Evolutionary conservation across 2,888 invertebrate species (phyloP).

Genomic region (Operophtera brumata): DNA sequence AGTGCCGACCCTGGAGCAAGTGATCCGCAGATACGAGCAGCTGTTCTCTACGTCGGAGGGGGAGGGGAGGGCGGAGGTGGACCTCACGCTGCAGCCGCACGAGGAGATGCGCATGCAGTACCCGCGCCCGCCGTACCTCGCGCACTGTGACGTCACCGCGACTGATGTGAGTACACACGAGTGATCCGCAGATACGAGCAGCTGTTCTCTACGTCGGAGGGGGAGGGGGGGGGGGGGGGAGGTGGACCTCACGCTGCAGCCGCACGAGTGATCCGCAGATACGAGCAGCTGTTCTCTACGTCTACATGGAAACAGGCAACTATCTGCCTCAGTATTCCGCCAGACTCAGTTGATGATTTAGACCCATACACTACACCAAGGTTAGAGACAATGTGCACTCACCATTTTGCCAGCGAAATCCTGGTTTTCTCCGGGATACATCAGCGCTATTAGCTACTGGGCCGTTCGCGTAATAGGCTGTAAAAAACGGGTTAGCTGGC

Average conservation of each 20-base stretch:
- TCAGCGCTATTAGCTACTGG: too few species aligned
- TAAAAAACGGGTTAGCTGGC: too few species aligned
- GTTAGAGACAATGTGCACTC: too few species aligned
- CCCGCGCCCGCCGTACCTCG: slow-evolving; percentile 59
- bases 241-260: slow-evolving; percentile 43
- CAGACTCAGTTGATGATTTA: too few species aligned
- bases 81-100: slow-evolving; percentile 44
- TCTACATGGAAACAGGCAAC: too few species aligned
- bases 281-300: slow-evolving; percentile 83
- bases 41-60: slow-evolving; percentile 69
- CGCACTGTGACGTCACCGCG: slow-evolving; percentile 37
- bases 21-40: slow-evolving; percentile 85
- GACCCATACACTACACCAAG: too few species aligned
- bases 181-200: slow-evolving; percentile 86
- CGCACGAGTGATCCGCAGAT: slow-evolving; percentile 83
- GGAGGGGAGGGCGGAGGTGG: slow-evolving; percentile 23
- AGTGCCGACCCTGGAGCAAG: slow-evolving; percentile 86
- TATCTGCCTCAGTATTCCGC: too few species aligned
- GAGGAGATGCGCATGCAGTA: slow-evolving; percentile 56
- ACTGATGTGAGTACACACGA: slow-evolving; percentile 58
- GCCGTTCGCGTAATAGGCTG: too few species aligned
- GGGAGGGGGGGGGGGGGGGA: too few species aligned
- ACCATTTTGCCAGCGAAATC: too few species aligned
- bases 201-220: slow-evolving; percentile 69
- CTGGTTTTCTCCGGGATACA: too few species aligned